These are phyloP conservation scores for Paguma larvata DNA, from an alignment of 2,797 vertebrate species.

Conservation along the genomic window DNA sequence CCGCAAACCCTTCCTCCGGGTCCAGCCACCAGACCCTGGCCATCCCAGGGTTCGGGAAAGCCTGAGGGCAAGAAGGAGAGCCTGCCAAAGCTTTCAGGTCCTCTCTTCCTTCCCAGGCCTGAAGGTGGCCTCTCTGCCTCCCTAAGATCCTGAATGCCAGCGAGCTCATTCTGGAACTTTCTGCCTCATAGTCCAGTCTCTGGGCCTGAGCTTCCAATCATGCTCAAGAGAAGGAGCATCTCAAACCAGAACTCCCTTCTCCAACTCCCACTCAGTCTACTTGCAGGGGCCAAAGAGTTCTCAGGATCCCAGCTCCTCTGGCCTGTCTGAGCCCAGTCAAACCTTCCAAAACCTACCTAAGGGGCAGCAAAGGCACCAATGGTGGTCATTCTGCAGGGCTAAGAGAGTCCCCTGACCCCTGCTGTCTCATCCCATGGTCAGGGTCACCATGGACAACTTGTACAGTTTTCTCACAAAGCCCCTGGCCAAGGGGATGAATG, in stretches of 20 bases:
- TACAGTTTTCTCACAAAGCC: background rate
- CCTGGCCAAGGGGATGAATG: background rate
- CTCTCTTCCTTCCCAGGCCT: background rate
- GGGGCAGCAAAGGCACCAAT: conserved; percentile 18
- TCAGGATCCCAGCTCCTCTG: background rate
- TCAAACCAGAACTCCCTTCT: background rate
- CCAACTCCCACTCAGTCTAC: background rate
- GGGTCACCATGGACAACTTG: background rate
- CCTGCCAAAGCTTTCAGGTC: background rate
- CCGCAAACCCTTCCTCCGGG: background rate
- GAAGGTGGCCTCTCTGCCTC: background rate
- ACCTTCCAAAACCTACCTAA: background rate
- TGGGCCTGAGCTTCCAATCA: conserved; percentile 14
- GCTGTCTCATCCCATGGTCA: background rate
- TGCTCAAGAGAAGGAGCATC: conserved; percentile 9
- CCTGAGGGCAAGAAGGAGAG: background rate
- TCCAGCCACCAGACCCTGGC: background rate
- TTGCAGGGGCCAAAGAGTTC: background rate
- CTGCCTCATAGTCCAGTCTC: background rate
- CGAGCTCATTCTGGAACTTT: conserved; percentile 54
- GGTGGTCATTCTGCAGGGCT: background rate
- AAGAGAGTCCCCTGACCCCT: background rate
- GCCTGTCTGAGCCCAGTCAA: background rate
- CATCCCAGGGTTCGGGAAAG: background rate
- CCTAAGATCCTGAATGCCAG: background rate